phyloP scores from a whole-genome alignment of 2,797 vertebrate genomes.

The Hapalemur alaotrensis region DNA sequence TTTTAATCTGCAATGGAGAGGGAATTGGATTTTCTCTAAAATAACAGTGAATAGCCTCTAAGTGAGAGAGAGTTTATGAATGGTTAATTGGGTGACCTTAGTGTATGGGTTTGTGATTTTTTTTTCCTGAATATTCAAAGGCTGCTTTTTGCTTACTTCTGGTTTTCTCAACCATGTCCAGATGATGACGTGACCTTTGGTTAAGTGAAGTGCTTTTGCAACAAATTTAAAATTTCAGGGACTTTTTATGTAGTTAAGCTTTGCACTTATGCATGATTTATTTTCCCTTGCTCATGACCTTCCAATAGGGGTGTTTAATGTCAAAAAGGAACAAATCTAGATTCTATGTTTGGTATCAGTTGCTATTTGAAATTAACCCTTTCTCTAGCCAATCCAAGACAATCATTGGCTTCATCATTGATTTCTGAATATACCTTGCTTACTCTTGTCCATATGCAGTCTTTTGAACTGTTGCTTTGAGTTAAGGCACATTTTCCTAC shows the following conservation, averaged over 20 bases:
- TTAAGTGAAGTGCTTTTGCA: constrained; percentile 29
- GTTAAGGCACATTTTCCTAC: not conserved
- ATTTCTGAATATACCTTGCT: not conserved
- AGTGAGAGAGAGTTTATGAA: not conserved
- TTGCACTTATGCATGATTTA: not conserved
- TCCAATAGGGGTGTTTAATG: not conserved
- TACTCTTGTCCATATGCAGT: not conserved
- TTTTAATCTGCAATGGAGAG: not conserved
- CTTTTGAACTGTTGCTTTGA: constrained; percentile 2
- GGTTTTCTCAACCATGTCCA: not conserved
- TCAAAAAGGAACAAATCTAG: not conserved
- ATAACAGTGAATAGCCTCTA: not conserved
- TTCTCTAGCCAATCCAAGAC: not conserved
- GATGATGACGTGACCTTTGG: not conserved
- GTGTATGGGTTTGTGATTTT: not conserved
- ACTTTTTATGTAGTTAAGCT: constrained; percentile 13
- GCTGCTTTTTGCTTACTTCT: not conserved
- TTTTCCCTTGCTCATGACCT: not conserved
- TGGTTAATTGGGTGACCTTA: not conserved
- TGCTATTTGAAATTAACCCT: not conserved
- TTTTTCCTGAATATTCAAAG: not conserved
- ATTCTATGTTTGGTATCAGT: not conserved
- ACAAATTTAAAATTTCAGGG: constrained; percentile 28
- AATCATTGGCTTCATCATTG: not conserved
- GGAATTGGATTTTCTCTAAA: constrained; percentile 15